Base-by-base conservation (phyloP, 2,797 vertebrate species). In the Sebastolobus altivelis region DNA sequence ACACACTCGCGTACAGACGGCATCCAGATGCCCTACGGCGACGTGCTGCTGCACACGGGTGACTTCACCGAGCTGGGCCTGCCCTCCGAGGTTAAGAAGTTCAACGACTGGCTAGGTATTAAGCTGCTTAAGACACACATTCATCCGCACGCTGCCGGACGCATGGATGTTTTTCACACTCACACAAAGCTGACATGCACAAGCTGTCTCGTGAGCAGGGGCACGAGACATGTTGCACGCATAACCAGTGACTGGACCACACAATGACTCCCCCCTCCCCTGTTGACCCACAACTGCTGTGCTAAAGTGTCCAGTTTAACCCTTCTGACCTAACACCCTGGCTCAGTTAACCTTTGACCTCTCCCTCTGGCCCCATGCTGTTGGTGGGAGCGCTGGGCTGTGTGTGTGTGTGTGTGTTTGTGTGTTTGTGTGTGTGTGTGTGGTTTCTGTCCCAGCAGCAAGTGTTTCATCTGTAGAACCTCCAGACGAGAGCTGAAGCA, bases 31-130 rank as follows among this genome's bases (percentile, higher is more conserved):
- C 98, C 98, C 89, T 99, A 99, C 83, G 98, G 98, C 89, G 98
- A 99, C 92, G 97, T 99, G 94, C 97, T 99, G 81, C 97, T 99
- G 85, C 98, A 99, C 97, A 99, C 95, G 85, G 98, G 98, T 78
- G 98, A 99, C 96, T 99, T 99, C 96, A 99, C 98, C 56, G 98
- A 99, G 93, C 97, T 99, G 94, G 98, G 98, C 89, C 96, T 99
- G 93, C 98, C 98, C 92, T 98, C 98, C 37, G 98, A 99, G 97
- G 98, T 99, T 93, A 99, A 99, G 97, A 99, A 99, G 97, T 99
- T 99, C 97, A 99, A 99, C 97, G 98, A 99, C 96, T 99, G 98
- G 98, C 97, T 99, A 97, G 98, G 98, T 99, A 97, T 94, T 95
- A 72, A 86, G 65, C 82, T 20, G 76, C 72, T 87, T 58, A 65